A percentile compares a stretch with the other conserved stretches of the same genome.
Evolutionary conservation across 2,888 invertebrate genomes (phyloP).

Genomic region (Drosophila maculinotata): DNA sequence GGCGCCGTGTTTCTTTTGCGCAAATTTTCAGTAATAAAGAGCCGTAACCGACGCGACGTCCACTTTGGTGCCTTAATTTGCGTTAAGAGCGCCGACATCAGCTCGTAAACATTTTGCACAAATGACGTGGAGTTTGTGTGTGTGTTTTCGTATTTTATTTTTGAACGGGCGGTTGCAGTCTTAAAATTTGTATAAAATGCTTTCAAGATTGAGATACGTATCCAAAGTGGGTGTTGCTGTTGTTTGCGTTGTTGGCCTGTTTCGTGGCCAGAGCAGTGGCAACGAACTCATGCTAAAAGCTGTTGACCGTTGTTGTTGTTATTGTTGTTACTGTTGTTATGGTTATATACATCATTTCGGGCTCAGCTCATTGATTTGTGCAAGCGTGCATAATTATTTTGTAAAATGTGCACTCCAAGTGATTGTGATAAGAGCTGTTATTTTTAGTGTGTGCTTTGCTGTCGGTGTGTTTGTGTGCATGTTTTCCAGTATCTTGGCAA

Average conservation of each 20-base stretch:
- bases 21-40: constrained; percentile 69
- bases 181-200: constrained; percentile 37
- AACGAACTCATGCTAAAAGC: constrained; percentile 70
- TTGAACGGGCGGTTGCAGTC: constrained; percentile 26
- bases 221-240: constrained; percentile 44
- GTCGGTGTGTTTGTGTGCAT: constrained; percentile 9
- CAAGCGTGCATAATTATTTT: constrained; percentile 78
- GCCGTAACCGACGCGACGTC: constrained; percentile 52
- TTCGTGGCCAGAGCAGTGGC: constrained; percentile 64
- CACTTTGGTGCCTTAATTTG: constrained; percentile 70
- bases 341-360: constrained; percentile 32
- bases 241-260: constrained; percentile 38
- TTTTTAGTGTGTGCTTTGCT: constrained; percentile 26
- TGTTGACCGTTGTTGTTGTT: constrained; percentile 42
- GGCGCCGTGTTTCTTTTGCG: constrained; percentile 54
- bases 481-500: constrained; percentile 28
- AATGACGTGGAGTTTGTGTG: constrained; percentile 43
- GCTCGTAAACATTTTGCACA: constrained; percentile 56
- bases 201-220: constrained; percentile 46
- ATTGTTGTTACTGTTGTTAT: constrained; percentile 8
- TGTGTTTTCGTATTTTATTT: constrained; percentile 24
- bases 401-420: constrained; percentile 71
- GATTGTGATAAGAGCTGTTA: constrained; percentile 67
- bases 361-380: constrained; percentile 63
- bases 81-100: constrained; percentile 47